Evolutionary conservation across 2,797 vertebrate genomes (phyloP), one percentile per base, ranked within the genome.

Genomic region (Urosaurus nigricauda): DNA sequence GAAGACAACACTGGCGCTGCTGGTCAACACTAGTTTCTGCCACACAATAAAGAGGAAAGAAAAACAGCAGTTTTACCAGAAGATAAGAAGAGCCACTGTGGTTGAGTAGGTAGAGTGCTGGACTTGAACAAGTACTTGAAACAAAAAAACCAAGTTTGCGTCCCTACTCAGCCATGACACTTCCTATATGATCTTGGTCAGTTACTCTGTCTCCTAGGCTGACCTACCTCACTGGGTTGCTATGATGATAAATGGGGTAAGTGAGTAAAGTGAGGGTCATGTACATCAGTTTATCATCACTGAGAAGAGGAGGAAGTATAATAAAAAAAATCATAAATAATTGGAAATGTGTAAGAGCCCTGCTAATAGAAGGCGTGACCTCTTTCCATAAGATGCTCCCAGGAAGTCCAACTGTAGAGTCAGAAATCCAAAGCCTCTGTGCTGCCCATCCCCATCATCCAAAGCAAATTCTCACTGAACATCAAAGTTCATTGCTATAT

Each of bases 1-100:
- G 95, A 98, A 99, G 94, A 98, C 96, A 0, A 99, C 99, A 85
- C 99, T 99, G 93, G 99, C 99, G 92, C 98, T 99, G 96, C 99
- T 99, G 6, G 99, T 99, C 95, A 99, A 94, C 91, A 99, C 97
- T 90, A 99, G 92, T 96, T 98, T 99, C 99, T 99, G 94, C 35
- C 65, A 92, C 81, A 0, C 53, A 65, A 90, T 0, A 4, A 47
- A 5, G 11, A 9, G 7, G 7, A 35, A 26, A 87, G 5, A 70
- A 83, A 87, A 47, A 53, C 32, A 58, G 11, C 12, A 24, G 32
- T 19, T 68, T 65, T 68, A n/a, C 8, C 0, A 1, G 51, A 47
- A 12, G 13, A 19, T 73, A 43, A 35, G 0, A 0, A 51, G 19
- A 73, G 70, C 4, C n/a, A 73, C 0, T 16, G 14, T 16, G 71